A percentile compares a stretch with the other conserved stretches of the same genome.
These are phyloP conservation scores for Scrobipalpa atriplicella DNA, from an alignment of 2,888 invertebrate species.

Conservation along the genomic window DNA sequence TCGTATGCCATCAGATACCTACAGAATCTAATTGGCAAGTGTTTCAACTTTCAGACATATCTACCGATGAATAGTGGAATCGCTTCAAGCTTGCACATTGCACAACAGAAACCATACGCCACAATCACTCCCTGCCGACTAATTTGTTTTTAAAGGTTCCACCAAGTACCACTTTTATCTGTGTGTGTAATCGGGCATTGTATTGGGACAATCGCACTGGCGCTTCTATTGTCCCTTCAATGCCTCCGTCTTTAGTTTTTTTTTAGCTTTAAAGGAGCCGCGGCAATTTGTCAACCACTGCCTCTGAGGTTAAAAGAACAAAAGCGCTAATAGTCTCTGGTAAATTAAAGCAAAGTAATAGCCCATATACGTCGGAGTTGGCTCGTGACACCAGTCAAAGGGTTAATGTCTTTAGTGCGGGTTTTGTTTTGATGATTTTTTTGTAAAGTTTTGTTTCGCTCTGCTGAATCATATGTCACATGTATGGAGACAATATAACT, in stretches of 20 bases:
- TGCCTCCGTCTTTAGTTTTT: conserved; percentile 37
- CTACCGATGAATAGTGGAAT: no score
- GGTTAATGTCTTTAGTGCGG: background rate
- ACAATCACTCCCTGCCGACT: conserved; percentile 37
- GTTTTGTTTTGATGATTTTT: background rate
- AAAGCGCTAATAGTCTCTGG: conserved; percentile 67
- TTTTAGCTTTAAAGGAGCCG: conserved; percentile 55
- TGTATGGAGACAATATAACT: no score
- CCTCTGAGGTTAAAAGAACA: conserved; percentile 53
- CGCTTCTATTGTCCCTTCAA: conserved; percentile 51
- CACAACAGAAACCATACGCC: background rate
- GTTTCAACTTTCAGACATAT: no score
- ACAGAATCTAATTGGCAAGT: no score
- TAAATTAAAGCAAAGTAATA: conserved; percentile 37
- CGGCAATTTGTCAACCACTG: conserved; percentile 71
- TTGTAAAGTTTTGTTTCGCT: background rate
- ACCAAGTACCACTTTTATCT: conserved; percentile 63
- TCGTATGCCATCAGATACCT: no score
- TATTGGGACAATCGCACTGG: conserved; percentile 64
- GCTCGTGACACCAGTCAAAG: background rate
- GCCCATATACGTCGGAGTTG: conserved; percentile 16
- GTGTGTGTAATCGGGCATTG: conserved; percentile 75
- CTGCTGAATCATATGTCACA: background rate
- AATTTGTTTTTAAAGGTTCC: conserved; percentile 82
- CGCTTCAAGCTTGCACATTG: background rate